phyloP scores from a whole-genome alignment of 2,888 invertebrate genomes.

The Aleiodes testaceus region DNA sequence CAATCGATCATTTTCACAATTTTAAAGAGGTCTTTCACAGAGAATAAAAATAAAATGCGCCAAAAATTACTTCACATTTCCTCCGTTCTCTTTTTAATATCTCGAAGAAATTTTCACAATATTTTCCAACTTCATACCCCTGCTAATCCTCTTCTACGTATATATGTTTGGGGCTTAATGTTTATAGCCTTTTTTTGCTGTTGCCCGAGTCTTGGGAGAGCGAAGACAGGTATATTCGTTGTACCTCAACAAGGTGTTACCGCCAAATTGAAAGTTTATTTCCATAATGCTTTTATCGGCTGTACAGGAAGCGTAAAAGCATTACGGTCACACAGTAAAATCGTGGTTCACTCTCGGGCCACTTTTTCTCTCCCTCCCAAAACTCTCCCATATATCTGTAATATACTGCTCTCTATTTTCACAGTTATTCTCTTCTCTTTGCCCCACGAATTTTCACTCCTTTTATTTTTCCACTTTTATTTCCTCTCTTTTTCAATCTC shows the following conservation, averaged over 20 bases:
- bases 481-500: conserved; percentile 1
- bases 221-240: background rate
- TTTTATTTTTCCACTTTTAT: background rate
- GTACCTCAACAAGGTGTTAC: conserved; percentile 11
- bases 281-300: conserved; percentile 28
- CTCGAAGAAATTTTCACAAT: background rate
- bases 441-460: background rate
- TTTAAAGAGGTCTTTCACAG: background rate
- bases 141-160: no score
- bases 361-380: background rate
- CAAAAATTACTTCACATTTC: no score
- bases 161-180: no score
- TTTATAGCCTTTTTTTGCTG: background rate
- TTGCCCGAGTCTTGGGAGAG: background rate
- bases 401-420: conserved; percentile 14
- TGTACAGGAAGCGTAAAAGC: conserved; percentile 21
- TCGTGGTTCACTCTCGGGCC: background rate
- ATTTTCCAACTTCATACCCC: no score
- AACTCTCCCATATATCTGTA: background rate
- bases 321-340: conserved; percentile 25
- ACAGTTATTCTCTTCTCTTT: background rate
- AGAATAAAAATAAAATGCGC: background rate
- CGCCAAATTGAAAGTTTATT: conserved; percentile 29
- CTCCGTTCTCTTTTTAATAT: background rate
- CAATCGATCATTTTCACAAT: conserved; percentile 5